Evolutionary conservation across 2,797 vertebrate species (phyloP), one percentile per base, ranked within the genome.

Genomic region (Cyprinodon diabolis): DNA sequence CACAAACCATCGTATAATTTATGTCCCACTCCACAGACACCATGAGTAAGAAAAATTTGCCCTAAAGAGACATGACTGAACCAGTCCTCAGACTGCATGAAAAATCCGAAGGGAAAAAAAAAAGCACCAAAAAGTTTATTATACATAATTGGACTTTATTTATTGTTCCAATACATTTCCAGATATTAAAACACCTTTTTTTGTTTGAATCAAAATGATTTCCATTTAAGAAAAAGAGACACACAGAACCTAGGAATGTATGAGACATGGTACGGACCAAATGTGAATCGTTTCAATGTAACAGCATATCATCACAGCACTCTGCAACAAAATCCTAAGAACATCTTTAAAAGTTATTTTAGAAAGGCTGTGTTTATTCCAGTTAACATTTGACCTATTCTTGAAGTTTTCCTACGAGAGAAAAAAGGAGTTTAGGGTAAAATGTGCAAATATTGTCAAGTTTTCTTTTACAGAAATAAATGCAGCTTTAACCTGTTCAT

Each of bases 341-440:
- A 66, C 51, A 63, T 71, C 4, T 6, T 47, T 79, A 56, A 66
- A 2, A 45, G 3, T 48, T 15, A 68, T 4, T 51, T 2, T 58
- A 71, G 14, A 66, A 40, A 71, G 67, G 47, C 6, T 56, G 88
- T 91, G 90, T 88, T 88, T 89, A 85, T 86, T 75, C 0, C 10
- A 63, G 75, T 74, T 65, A 54, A 78, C 72, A 30, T 68, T 43
- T 37, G 3, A 78, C 45, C 48, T 48, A 7, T 17, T 79, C 23
- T 79, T 68, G 40, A 56, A 47, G n/a, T 10, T 45, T 13, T 23
- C 3, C 35, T 55, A 77, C 37, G 75, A 76, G 40, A 74, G 37
- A 78, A 43, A 19, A 78, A 43, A 19, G 9, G 69, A 57, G 37
- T 75, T 68, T 35, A 11, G 15, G 62, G 4, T 55, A 70, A 58